Percentiles rank a stretch among this genome's conserved stretches.
phyloP scores from a whole-genome alignment of 37 sponge, comb jelly and placozoan species.

The Crambe crambe region DNA sequence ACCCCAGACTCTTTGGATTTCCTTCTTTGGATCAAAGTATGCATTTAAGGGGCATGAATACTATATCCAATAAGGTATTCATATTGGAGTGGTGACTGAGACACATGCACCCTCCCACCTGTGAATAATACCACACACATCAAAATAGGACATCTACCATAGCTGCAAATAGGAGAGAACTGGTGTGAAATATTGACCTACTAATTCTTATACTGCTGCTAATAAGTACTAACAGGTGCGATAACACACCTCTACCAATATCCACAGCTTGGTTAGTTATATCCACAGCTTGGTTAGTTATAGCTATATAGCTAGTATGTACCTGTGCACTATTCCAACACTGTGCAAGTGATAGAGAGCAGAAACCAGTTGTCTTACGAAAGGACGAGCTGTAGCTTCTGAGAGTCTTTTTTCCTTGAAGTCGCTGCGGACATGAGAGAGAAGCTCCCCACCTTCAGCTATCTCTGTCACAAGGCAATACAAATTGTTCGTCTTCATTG shows the following conservation, averaged over 20 bases:
- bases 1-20: too few species aligned
- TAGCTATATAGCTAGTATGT: too few species aligned
- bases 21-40: too few species aligned
- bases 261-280: too few species aligned
- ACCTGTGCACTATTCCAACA: slow-evolving; percentile 94
- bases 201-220: neutral
- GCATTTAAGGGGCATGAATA: too few species aligned
- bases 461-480: slow-evolving; percentile 96
- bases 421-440: slow-evolving; percentile 84
- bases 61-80: too few species aligned
- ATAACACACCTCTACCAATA: too few species aligned
- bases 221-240: neutral
- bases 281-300: too few species aligned
- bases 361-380: slow-evolving; percentile 90
- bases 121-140: slow-evolving; percentile 2
- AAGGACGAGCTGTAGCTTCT: slow-evolving; percentile 82
- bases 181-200: neutral
- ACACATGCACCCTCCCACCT: too few species aligned
- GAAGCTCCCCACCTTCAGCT: slow-evolving; percentile 95
- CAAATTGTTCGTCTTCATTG: slow-evolving; percentile 91
- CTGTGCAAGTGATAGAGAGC: slow-evolving; percentile 89
- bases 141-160: neutral
- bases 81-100: too few species aligned
- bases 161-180: neutral
- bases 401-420: slow-evolving; percentile 80